Evolutionary conservation across 2,888 invertebrate species (phyloP), one percentile per base, ranked within the genome.

Genomic region (Allacma fusca): DNA sequence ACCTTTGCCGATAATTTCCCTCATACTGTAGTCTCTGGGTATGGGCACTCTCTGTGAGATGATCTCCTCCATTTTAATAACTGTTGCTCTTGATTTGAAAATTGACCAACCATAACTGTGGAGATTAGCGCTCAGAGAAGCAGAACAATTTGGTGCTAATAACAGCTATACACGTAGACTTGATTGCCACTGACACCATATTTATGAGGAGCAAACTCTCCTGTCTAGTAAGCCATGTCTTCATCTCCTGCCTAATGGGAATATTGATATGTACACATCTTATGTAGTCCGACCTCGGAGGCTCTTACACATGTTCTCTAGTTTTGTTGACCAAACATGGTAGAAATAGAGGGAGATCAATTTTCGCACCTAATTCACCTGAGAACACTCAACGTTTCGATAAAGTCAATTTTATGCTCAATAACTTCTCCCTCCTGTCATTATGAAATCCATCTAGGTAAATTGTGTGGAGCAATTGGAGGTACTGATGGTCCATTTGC

Each of bases 31-130:
- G n/a, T n/a, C n/a, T n/a, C n/a, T 34, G 9, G 34, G 34, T 34
- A 34, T 9, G 34, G 34, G 34, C 5, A n/a, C n/a, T 34, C 34
- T 9, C 9, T 7, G 16, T 1, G 50, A 50, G n/a, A 16, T 50
- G 50, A 50, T 50, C n/a, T 16, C 50, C 1, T 50, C 5, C 50
- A 50, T 50, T 50, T 50, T 50, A 50, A 50, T 50, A 50, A 50
- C 50, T 50, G 50, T 50, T 50, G n/a, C 50, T 50, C 50, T 50
- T 50, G 50, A 50, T 50, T 50, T 50, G 50, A 50, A 50, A 50
- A 50, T 50, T 50, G 50, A 19, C 50, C 50, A 50, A 50, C 50
- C 50, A 50, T 50, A 50, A 50, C 50, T 50, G 50, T 50, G 16
- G 7, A 50, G 50, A 50, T 50, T 50, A 50, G 50, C 9, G 50